Percentiles rank a stretch among this genome's conserved stretches.
These are phyloP conservation scores for Choristoneura fumiferana DNA, from an alignment of 1,140 invertebrate genomes.

Conservation along the genomic window DNA sequence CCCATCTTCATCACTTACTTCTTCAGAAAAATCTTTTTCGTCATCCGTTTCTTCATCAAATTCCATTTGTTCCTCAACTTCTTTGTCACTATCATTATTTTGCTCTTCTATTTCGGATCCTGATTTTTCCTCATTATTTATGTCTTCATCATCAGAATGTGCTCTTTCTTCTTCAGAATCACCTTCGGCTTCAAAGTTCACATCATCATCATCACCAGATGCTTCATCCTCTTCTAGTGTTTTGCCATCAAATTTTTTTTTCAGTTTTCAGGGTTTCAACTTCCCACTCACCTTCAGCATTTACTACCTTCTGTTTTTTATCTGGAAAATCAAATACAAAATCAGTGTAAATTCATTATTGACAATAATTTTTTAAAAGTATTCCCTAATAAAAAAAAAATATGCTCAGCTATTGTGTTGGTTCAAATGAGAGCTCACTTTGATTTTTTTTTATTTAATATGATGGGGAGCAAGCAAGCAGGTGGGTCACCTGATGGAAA, in stretches of 20 bases:
- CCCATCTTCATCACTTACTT: background rate
- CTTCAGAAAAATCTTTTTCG: background rate
- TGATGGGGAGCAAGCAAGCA: too few species aligned
- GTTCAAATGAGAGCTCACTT: too few species aligned
- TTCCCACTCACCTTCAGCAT: conserved; percentile 52
- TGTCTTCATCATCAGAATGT: conserved; percentile 6
- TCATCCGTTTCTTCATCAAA: background rate
- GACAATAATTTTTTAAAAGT: too few species aligned
- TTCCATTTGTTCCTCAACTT: conserved; percentile 7
- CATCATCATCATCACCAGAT: conserved; percentile 7
- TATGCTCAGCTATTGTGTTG: too few species aligned
- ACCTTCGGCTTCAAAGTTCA: conserved; percentile 13
- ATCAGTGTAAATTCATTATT: too few species aligned
- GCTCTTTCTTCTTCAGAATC: conserved; percentile 13
- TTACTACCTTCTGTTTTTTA: conserved; percentile 32
- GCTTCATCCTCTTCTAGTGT: conserved; percentile 17
- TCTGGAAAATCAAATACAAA: conserved; percentile 10
- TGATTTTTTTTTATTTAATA: too few species aligned
- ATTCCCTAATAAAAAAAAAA: too few species aligned
- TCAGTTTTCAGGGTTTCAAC: conserved; percentile 45
- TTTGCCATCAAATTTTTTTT: conserved; percentile 25
- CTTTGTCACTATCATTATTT: conserved; percentile 14
- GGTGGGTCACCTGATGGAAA: too few species aligned
- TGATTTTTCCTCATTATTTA: conserved; percentile 10
- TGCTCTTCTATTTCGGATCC: conserved; percentile 14